Base-by-base conservation (phyloP, 2,888 invertebrate species). In the Agriotes lineatus region DNA sequence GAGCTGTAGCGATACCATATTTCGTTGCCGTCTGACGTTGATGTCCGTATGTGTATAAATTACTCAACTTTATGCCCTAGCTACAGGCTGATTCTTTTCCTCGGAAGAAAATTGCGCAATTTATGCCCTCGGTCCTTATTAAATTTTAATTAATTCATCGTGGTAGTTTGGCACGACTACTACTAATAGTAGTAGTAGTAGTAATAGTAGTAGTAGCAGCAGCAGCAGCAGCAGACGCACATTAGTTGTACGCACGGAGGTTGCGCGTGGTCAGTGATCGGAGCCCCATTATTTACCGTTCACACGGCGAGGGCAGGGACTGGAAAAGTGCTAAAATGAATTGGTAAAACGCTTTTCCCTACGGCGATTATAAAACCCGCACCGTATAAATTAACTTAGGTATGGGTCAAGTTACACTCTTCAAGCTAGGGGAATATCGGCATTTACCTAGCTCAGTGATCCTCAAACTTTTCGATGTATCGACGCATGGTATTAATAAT, bases 1-100 rank as follows among this genome's bases (percentile, higher is more conserved):
- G 44, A 25, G 42, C 56, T 75, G 74, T 44, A 71, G 77, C 76
- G 74, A 77, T 14, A 77, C 79, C 81, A 79, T 82, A 78, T 78
- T 80, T 80, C 75, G 77, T 77, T 74, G 73, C 72, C 72, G 69
- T 69, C 73, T 75, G 82, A 83, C 81, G 78, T 82, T 82, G 81
- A 82, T 82, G 78, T 74, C 79, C 79, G 77, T 78, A 78, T 81
- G 80, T 81, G 62, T 67, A 83, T 83, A 83, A 83, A 82, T 83
- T 83, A 83, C 82, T 79, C 76, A 82, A 78, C 75, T 82, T 82
- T 82, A 77, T 74, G 59, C 72, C 62, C 70, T 58, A 65, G 65
- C 65, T 67, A 54, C 48, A 20, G 54, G 35, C 16, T 22, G 52
- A 37, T 66, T 66, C 52, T 54, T 67, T 33, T 50, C 48, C 45